Conservation (phyloP, 2,113 vertebrate species). For the Vicugna pacos region DNA sequence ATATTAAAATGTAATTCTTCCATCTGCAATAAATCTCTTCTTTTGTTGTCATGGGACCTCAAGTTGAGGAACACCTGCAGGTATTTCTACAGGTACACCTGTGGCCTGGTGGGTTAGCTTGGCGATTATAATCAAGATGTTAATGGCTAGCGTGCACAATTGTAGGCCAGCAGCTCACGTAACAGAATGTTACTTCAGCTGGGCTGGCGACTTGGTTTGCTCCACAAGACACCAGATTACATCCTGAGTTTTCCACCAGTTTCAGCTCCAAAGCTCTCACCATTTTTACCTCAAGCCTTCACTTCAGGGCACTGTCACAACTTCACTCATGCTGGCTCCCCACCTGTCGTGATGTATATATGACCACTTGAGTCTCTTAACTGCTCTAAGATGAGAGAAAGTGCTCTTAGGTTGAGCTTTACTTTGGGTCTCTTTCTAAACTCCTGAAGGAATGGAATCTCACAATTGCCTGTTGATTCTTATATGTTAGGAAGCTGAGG, state of each 20-base stretch:
- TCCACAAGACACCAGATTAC: not conserved
- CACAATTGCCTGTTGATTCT: not conserved
- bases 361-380: not conserved
- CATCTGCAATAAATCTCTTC: not conserved
- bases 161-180: not conserved
- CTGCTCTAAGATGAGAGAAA: not conserved
- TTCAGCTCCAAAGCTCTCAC: not conserved
- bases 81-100: not conserved
- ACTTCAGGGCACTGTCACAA: not conserved
- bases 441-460: not conserved
- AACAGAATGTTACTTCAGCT: not conserved
- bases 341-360: not conserved
- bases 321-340: not conserved
- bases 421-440: conserved; percentile 24
- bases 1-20: not conserved
- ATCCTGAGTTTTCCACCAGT: not conserved
- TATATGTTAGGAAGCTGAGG: not conserved
- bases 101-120: not conserved
- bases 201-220: not conserved
- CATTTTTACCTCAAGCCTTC: not conserved
- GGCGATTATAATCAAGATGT: not conserved
- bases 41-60: not conserved
- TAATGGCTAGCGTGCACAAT: not conserved
- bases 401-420: not conserved
- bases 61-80: not conserved